Conservation (phyloP, 2,797 vertebrate species). For the Paramormyrops hopkinsi region DNA sequence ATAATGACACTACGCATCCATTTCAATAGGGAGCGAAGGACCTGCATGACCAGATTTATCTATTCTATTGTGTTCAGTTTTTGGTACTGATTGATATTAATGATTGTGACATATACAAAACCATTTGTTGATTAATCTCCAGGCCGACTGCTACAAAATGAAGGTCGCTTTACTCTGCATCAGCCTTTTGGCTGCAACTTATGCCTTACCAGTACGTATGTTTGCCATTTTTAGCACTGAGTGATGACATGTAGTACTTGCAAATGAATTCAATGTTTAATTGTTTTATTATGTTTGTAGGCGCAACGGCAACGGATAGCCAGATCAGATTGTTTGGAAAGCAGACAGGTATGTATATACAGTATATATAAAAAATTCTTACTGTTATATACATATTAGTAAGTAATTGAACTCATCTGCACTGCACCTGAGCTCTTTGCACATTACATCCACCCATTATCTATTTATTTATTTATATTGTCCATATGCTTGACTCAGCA, state of each 20-base stretch:
- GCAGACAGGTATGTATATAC: not conserved
- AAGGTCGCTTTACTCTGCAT: conserved; percentile 14
- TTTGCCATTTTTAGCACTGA: not conserved
- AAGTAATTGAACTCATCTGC: too few species aligned
- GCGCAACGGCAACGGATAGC: not conserved
- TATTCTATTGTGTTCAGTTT: not conserved
- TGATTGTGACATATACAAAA: not conserved
- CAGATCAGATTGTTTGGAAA: conserved; percentile 1
- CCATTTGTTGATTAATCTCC: not conserved
- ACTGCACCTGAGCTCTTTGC: too few species aligned
- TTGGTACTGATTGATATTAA: not conserved
- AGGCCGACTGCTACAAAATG: conserved; percentile 7
- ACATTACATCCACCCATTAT: too few species aligned
- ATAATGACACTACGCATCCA: not conserved
- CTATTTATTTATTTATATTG: too few species aligned
- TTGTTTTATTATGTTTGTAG: not conserved
- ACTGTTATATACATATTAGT: too few species aligned
- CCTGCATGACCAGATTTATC: not conserved
- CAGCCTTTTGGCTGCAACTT: not conserved
- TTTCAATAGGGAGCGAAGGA: not conserved
- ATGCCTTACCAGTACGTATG: conserved; percentile 20
- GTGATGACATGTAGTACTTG: not conserved
- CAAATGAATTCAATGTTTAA: not conserved
- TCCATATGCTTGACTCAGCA: too few species aligned
- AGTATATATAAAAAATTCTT: too few species aligned